Evolutionary conservation across 2,113 vertebrate genomes (phyloP).

Genomic region (Mesembrinibis cayennensis): DNA sequence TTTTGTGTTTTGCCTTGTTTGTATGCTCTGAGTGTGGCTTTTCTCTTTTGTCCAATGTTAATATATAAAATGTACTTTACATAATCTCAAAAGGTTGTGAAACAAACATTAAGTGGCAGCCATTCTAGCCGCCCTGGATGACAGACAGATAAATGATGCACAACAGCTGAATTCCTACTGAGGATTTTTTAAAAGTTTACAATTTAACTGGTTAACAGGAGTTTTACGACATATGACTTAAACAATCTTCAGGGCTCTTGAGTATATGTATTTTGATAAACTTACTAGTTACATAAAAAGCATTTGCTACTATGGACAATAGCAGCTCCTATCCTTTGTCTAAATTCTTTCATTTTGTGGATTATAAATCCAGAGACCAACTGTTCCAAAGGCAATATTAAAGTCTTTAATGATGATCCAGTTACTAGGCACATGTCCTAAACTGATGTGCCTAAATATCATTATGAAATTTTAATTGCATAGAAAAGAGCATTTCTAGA

Average conservation of each 20-base stretch:
- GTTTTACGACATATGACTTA: not conserved
- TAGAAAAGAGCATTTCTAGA: constrained; percentile 28
- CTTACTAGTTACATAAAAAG: not conserved
- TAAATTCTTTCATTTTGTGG: not conserved
- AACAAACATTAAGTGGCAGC: not conserved
- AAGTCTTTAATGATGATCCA: not conserved
- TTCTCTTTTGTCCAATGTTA: not conserved
- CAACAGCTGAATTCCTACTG: not conserved
- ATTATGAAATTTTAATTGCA: constrained; percentile 45
- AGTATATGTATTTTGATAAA: not conserved
- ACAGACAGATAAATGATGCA: not conserved
- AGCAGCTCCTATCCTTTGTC: not conserved
- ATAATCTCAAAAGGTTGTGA: not conserved
- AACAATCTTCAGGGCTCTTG: not conserved
- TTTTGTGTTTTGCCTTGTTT: not conserved
- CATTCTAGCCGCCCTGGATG: not conserved
- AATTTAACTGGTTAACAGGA: not conserved
- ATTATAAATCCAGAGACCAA: constrained; percentile 16
- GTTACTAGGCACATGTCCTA: not conserved
- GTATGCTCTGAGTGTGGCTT: not conserved
- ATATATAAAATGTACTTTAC: not conserved
- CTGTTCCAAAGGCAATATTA: constrained; percentile 6
- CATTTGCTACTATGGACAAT: not conserved
- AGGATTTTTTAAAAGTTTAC: not conserved
- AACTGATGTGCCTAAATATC: not conserved